A percentile compares a stretch with the other conserved stretches of the same genome.
phyloP scores from a whole-genome alignment of 2,797 vertebrate genomes.

The Spinus olivaceus region DNA sequence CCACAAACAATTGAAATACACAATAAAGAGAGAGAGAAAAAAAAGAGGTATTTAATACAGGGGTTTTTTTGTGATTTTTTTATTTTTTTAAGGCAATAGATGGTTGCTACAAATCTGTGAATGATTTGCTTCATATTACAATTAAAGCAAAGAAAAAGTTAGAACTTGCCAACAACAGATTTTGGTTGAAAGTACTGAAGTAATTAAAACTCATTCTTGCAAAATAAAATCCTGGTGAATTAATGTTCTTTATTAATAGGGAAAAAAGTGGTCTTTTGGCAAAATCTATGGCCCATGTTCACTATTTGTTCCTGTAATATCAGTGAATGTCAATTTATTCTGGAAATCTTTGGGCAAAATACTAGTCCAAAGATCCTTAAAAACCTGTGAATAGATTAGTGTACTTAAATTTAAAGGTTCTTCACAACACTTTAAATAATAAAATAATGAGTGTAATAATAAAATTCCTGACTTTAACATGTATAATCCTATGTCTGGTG shows the following conservation, averaged over 20 bases:
- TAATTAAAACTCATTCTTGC: not conserved
- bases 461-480: not conserved
- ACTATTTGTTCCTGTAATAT: not conserved
- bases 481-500: not conserved
- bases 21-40: not conserved
- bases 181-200: not conserved
- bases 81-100: not conserved
- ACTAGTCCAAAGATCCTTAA: not conserved
- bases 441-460: not conserved
- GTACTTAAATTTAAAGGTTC: not conserved
- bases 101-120: not conserved
- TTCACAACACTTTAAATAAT: not conserved
- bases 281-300: not conserved
- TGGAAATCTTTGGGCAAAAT: not conserved
- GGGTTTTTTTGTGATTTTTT: not conserved
- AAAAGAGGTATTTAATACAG: fast-evolving
- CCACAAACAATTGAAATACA: not conserved
- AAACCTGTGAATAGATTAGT: not conserved
- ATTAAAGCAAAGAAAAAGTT: not conserved
- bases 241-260: not conserved
- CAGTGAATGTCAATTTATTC: not conserved
- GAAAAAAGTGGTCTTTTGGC: not conserved
- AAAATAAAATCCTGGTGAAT: not conserved
- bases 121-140: not conserved
- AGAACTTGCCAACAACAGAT: not conserved